Percentiles rank a stretch among this genome's conserved stretches.
Conservation (phyloP, 2,113 vertebrate species). For the Platycercus adscitus region DNA sequence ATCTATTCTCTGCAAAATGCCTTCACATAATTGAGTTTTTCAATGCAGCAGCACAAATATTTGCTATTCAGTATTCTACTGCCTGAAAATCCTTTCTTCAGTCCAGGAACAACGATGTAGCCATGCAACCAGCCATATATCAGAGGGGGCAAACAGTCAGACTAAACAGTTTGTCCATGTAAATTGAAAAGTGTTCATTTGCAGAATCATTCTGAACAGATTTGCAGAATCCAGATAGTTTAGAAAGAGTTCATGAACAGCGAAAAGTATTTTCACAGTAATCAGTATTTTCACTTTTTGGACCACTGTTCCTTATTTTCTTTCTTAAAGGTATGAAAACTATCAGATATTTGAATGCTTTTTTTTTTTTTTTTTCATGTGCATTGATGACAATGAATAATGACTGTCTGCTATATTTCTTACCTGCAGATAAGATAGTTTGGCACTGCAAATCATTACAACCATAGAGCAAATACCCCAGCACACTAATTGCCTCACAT, state of each 20-base stretch:
- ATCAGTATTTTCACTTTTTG: not conserved
- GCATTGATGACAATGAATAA: not conserved
- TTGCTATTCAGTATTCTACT: constrained; percentile 43
- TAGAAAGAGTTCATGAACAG: not conserved
- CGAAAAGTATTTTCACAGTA: not conserved
- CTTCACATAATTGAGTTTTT: constrained; percentile 53
- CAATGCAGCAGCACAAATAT: constrained; percentile 49
- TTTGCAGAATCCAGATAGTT: not conserved
- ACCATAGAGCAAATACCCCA: not conserved
- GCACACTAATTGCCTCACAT: not conserved
- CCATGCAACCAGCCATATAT: not conserved
- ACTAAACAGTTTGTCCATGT: not conserved
- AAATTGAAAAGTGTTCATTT: constrained; percentile 15
- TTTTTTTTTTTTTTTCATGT: not conserved
- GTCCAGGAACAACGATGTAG: not conserved
- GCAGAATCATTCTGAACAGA: not conserved
- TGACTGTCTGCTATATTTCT: not conserved
- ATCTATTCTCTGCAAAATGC: constrained; percentile 51
- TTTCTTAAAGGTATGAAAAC: not conserved
- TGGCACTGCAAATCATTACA: not conserved
- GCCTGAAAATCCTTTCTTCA: constrained; percentile 4
- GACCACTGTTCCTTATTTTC: not conserved
- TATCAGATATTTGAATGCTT: not conserved
- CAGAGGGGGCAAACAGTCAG: not conserved
- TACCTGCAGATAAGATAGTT: not conserved